Percentiles rank a stretch among this genome's conserved stretches.
Evolutionary conservation across 2,113 vertebrate species (phyloP).

Genomic region (Silurus asotus): DNA sequence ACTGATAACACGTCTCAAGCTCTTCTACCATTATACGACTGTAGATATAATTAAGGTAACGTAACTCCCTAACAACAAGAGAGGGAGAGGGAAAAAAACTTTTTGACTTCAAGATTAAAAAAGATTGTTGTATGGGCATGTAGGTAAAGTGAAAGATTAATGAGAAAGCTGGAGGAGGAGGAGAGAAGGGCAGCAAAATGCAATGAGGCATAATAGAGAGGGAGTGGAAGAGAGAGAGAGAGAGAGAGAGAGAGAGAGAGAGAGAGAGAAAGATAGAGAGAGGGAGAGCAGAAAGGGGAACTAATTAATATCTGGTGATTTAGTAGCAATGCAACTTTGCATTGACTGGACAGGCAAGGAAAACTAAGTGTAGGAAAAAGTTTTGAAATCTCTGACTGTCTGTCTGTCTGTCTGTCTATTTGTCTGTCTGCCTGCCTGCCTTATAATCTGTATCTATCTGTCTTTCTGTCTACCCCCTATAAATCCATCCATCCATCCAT

Average conservation of each 20-base stretch:
- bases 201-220: constrained; percentile 29
- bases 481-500: no score
- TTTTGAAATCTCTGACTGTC: not conserved
- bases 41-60: constrained; percentile 5
- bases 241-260: not conserved
- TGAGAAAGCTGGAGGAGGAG: constrained; percentile 4
- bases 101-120: not conserved
- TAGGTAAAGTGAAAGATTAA: constrained; percentile 20
- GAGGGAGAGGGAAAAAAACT: not conserved
- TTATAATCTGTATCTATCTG: no score
- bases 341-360: constrained; percentile 23
- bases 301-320: constrained; percentile 45
- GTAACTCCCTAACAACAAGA: not conserved
- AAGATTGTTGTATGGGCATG: not conserved
- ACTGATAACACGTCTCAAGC: constrained; percentile 35
- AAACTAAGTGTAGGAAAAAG: not conserved
- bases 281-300: not conserved
- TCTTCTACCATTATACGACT: constrained; percentile 19
- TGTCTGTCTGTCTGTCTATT: no score
- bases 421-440: no score
- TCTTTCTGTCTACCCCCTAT: no score
- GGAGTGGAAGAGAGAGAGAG: constrained; percentile 2
- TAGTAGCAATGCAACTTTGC: constrained; percentile 22
- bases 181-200: constrained; percentile 12
- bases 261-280: not conserved